Evolutionary conservation across 2,797 vertebrate genomes (phyloP), one percentile per base, ranked within the genome.

Genomic region (Coregonus sp.): DNA sequence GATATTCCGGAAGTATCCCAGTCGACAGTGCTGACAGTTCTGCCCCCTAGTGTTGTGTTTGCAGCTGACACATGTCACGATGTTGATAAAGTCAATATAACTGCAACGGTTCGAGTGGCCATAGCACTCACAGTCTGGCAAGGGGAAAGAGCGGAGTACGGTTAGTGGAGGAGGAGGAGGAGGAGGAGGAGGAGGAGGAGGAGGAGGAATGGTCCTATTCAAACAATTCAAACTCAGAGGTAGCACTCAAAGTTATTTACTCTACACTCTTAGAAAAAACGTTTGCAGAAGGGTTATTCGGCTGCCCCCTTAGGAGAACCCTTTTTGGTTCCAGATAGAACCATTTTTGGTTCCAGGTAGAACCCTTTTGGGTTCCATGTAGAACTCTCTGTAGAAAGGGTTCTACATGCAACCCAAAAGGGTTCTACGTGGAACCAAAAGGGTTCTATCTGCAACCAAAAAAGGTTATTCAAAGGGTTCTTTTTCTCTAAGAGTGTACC

Each of bases 41-140:
- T 96, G 96, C 84, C 97, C 97, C 92, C 97, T 94, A 78, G 98
- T 99, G 96, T 98, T 98, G 98, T 99, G 96, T 92, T 97, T 98
- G 90, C 98, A 99, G 96, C 97, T 98, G 92, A 99, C 96, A 92
- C 97, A 99, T 82, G 98, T 98, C 91, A 97, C 95, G 89, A 96
- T 95, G 86, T 97, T 96, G 90, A 99, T 95, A 93, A 98, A 96
- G 93, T 99, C 96, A 85, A 99, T 99, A 93, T 96, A 98, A 94
- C 97, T 99, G 96, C 97, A 99, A 91, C 97, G 97, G 91, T 96
- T 98, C 88, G 97, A 98, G 96, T 99, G 97, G 90, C 95, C 95
- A 77, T 98, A 97, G 94, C 97, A 99, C 94, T 97, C 96, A 67
- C 97, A 98, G 88, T 97, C 98, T 99, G 95, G 92, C 93, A 94